Conservation (phyloP, 2,888 invertebrate genomes). For the Agonum fuliginosum region DNA sequence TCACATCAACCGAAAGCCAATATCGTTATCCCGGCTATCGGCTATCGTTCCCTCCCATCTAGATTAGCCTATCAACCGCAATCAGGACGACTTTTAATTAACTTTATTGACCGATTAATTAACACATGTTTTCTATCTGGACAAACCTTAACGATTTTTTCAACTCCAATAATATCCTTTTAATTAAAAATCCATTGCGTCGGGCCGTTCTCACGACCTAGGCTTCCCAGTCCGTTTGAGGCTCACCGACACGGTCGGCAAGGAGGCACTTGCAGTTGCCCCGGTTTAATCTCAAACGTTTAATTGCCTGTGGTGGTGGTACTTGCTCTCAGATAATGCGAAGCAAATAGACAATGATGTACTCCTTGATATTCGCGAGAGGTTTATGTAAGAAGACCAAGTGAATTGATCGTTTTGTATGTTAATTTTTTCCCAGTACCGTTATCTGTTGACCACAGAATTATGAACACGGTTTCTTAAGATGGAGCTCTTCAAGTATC, state of each 20-base stretch:
- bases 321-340: conserved; percentile 29
- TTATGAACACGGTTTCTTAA: neutral
- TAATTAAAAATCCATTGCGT: conserved; percentile 55
- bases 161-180: conserved; percentile 57
- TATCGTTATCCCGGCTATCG: conserved; percentile 40
- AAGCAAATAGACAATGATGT: conserved; percentile 29
- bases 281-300: conserved; percentile 52
- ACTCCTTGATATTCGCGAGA: conserved; percentile 10
- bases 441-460: conserved; percentile 31
- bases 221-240: conserved; percentile 32
- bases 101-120: conserved; percentile 60
- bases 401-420: conserved; percentile 30
- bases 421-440: conserved; percentile 14
- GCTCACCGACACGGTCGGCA: conserved; percentile 27
- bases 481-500: neutral
- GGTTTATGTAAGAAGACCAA: neutral
- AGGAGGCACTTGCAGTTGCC: conserved; percentile 1
- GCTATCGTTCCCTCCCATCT: conserved; percentile 45
- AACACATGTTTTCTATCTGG: conserved; percentile 53
- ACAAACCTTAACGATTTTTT: conserved; percentile 56
- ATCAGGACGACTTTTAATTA: conserved; percentile 56
- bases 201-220: conserved; percentile 52
- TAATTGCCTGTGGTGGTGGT: conserved; percentile 48
- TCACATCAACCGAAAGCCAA: conserved; percentile 40
- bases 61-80: conserved; percentile 57